phyloP scores from a whole-genome alignment of 2,113 vertebrate genomes.

The Neomonachus schauinslandi region DNA sequence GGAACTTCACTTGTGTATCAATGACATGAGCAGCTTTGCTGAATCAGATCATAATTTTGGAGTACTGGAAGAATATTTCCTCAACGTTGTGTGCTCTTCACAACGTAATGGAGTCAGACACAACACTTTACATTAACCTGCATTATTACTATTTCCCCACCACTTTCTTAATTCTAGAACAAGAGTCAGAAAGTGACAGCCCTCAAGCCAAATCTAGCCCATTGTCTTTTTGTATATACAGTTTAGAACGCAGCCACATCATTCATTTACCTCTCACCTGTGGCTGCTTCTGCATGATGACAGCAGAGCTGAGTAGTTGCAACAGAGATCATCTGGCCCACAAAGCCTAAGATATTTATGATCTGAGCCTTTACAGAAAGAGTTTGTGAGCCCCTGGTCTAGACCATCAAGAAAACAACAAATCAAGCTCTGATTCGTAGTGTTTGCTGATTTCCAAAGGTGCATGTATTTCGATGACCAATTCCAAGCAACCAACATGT shows the following conservation, averaged over 20 bases:
- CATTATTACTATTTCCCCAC: background rate
- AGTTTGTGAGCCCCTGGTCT: background rate
- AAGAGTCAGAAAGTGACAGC: background rate
- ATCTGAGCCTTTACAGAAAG: background rate
- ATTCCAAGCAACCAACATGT: background rate
- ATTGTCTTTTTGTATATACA: background rate
- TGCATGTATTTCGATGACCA: background rate
- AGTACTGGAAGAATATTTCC: background rate
- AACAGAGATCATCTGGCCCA: background rate
- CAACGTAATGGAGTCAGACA: background rate
- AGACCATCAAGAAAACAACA: background rate
- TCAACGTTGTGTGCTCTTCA: background rate
- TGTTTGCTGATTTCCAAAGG: background rate
- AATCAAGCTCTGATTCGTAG: background rate
- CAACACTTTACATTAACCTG: background rate
- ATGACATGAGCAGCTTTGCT: background rate
- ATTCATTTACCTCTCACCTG: rapidly evolving
- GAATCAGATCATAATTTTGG: background rate
- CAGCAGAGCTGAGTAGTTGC: background rate
- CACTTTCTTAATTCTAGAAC: background rate
- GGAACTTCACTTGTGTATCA: background rate
- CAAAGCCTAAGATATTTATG: background rate
- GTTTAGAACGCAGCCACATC: background rate
- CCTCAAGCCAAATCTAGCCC: background rate
- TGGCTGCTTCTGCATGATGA: background rate